Conservation (phyloP, 2,888 invertebrate genomes). For the Ectemnius cavifrons region DNA sequence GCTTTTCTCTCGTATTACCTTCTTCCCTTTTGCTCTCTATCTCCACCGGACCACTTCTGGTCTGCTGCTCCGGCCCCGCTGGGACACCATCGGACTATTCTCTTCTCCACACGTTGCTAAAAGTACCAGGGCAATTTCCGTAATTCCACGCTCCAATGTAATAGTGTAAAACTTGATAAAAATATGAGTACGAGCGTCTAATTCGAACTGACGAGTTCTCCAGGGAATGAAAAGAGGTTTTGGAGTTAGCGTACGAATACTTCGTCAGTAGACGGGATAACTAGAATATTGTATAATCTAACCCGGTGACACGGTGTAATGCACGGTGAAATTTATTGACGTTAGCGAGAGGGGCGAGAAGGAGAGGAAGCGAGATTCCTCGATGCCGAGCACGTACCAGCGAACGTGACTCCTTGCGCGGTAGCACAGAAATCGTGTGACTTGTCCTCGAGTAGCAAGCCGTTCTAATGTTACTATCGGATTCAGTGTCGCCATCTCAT, state of each 20-base stretch:
- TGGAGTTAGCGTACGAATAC: constrained; percentile 11
- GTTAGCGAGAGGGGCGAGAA: constrained; percentile 32
- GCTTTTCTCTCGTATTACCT: constrained; percentile 18
- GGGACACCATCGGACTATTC: too few relatives aligned
- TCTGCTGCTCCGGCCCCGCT: background rate
- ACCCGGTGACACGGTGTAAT: constrained; percentile 41
- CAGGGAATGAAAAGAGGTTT: too few relatives aligned
- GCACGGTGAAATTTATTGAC: constrained; percentile 55
- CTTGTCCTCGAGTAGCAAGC: constrained; percentile 38
- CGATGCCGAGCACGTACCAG: constrained; percentile 45
- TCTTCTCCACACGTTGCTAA: too few relatives aligned
- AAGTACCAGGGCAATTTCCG: too few relatives aligned
- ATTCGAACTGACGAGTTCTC: too few relatives aligned
- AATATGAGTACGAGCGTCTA: too few relatives aligned
- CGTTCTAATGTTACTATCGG: constrained; percentile 19
- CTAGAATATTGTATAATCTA: constrained; percentile 35
- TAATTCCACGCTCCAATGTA: too few relatives aligned
- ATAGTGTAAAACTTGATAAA: too few relatives aligned
- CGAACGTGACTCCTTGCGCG: constrained; percentile 32
- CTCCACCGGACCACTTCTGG: constrained; percentile 15
- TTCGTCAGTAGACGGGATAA: constrained; percentile 26
- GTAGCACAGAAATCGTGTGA: constrained; percentile 47
- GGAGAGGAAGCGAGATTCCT: constrained; percentile 9
- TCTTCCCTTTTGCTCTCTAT: constrained; percentile 6
- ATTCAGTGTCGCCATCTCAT: background rate